Conservation (phyloP, 2,888 invertebrate species). For the Hetaerina titia region DNA sequence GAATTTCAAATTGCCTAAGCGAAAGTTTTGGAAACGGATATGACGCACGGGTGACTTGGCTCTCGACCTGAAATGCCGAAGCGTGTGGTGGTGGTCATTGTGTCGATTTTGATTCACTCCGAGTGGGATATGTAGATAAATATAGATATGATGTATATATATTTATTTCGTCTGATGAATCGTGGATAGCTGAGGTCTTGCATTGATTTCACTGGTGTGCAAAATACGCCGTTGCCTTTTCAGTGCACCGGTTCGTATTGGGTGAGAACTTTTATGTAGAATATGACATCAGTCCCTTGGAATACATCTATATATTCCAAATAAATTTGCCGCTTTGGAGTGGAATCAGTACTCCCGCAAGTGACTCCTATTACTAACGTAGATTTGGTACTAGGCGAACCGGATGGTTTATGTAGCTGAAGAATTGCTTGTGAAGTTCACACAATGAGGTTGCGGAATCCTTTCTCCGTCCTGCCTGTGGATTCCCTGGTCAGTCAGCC, state of each 20-base stretch:
- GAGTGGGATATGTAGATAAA: too few species aligned
- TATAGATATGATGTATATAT: neutral
- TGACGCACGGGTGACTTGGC: neutral
- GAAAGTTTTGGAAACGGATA: neutral
- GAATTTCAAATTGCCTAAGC: neutral
- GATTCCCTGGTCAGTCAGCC: too few species aligned
- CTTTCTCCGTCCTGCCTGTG: neutral
- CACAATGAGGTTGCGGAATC: neutral
- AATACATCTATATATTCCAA: neutral
- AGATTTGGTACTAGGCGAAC: too few species aligned
- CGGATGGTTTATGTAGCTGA: neutral
- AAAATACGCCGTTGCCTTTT: neutral
- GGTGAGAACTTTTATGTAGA: neutral
- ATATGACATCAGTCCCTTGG: neutral
- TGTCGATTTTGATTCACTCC: neutral
- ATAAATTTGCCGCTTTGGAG: too few species aligned
- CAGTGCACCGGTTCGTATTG: neutral
- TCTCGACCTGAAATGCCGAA: neutral
- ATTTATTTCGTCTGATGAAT: neutral
- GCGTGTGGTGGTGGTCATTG: neutral
- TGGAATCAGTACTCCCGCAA: too few species aligned
- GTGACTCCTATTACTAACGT: too few species aligned
- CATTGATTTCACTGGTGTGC: neutral
- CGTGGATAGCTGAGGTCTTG: neutral
- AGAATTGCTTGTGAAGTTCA: neutral